Conservation (phyloP, 2,888 invertebrate genomes). For the Selenia dentaria region DNA sequence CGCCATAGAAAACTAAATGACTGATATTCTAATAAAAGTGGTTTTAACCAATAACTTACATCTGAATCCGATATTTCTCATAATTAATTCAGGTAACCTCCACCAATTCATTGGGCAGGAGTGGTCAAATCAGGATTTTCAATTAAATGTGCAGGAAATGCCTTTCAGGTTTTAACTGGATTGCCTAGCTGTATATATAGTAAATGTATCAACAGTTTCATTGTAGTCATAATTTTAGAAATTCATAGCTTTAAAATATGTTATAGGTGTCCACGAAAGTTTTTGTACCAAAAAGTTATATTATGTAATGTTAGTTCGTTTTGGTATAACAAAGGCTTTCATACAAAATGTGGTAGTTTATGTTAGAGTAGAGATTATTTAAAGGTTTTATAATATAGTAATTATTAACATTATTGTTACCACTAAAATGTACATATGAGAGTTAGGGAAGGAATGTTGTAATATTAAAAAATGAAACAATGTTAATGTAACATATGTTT, state of each 20-base stretch:
- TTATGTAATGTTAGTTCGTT: constrained; percentile 67
- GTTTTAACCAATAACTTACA: constrained; percentile 27
- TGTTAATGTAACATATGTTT: constrained; percentile 30
- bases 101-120: not conserved
- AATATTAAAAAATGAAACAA: constrained; percentile 36
- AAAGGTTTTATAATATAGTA: constrained; percentile 58
- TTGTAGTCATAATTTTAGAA: constrained; percentile 74
- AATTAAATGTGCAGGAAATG: too few species aligned
- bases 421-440: constrained; percentile 65
- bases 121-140: too few species aligned
- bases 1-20: constrained; percentile 60
- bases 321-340: constrained; percentile 74
- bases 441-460: constrained; percentile 51
- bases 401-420: constrained; percentile 66
- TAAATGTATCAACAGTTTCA: constrained; percentile 58
- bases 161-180: constrained; percentile 27
- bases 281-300: constrained; percentile 81
- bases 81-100: not conserved
- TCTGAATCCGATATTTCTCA: constrained; percentile 45
- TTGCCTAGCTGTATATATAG: constrained; percentile 30
- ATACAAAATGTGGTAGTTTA: constrained; percentile 74
- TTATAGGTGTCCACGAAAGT: constrained; percentile 64
- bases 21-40: constrained; percentile 49
- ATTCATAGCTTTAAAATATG: constrained; percentile 78
- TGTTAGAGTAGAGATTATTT: constrained; percentile 59